A percentile compares a stretch with the other conserved stretches of the same genome.
Conservation (phyloP, 2,797 vertebrate species). For the Fringilla coelebs region DNA sequence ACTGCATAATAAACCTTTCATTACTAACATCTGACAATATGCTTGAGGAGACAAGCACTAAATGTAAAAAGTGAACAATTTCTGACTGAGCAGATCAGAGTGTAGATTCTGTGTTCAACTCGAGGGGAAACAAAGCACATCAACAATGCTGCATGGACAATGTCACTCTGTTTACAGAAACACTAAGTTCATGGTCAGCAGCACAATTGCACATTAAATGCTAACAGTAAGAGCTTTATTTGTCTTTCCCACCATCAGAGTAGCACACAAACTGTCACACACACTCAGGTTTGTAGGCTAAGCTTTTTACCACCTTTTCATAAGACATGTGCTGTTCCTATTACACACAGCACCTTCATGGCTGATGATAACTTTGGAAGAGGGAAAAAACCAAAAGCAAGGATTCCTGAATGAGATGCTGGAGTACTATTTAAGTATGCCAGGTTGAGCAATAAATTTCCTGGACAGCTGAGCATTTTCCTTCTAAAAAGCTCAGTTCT, state of each 20-base stretch:
- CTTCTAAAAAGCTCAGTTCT: neutral
- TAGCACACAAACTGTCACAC: neutral
- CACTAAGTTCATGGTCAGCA: constrained; percentile 27
- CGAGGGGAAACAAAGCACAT: neutral
- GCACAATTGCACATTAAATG: constrained; percentile 26
- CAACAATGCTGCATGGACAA: constrained; percentile 21
- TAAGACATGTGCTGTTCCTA: neutral
- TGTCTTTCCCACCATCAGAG: neutral
- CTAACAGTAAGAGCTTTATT: constrained; percentile 38
- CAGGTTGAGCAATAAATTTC: neutral
- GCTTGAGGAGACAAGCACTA: neutral
- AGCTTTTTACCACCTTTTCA: neutral
- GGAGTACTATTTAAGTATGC: neutral
- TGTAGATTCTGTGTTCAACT: neutral
- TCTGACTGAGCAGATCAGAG: neutral
- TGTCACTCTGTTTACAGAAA: constrained; percentile 20
- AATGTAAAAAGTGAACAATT: neutral
- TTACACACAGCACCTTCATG: neutral
- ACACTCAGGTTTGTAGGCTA: constrained; percentile 2
- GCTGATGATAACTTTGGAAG: neutral
- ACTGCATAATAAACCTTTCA: neutral
- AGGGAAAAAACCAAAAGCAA: neutral
- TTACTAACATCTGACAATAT: neutral
- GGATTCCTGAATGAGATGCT: neutral
- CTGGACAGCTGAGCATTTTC: neutral